Conservation (phyloP, 2,113 vertebrate species). For the Sterna hirundo region DNA sequence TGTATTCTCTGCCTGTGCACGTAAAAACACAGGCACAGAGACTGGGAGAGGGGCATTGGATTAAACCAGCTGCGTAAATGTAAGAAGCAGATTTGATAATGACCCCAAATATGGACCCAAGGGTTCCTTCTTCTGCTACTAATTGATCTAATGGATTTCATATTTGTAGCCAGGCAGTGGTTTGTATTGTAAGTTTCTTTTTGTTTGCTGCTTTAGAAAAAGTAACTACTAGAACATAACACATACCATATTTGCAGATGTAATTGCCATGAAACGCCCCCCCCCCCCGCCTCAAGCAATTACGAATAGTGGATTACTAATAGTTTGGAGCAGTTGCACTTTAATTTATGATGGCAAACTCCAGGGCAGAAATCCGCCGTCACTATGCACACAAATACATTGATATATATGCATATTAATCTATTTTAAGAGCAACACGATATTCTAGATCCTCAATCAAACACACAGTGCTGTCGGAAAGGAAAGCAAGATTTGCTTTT, state of each 20-base stretch:
- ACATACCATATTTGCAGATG: slow-evolving; percentile 36
- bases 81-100: not conserved
- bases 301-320: not conserved
- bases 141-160: slow-evolving; percentile 28
- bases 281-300: not conserved
- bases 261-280: not conserved
- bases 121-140: not conserved
- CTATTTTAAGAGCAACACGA: not conserved
- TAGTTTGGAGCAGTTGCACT: not conserved
- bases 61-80: not conserved
- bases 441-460: not conserved
- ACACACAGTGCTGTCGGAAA: not conserved
- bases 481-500: not conserved
- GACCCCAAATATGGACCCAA: not conserved
- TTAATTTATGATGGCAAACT: slow-evolving; percentile 18
- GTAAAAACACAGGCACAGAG: not conserved
- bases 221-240: not conserved
- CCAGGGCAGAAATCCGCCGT: not conserved
- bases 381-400: not conserved
- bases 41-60: not conserved
- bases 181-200: slow-evolving; percentile 7
- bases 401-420: not conserved
- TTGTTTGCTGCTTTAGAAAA: slow-evolving; percentile 39
- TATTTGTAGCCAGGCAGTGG: slow-evolving; percentile 14
- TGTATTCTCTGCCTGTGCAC: not conserved